Evolutionary conservation across 2,888 invertebrate genomes (phyloP).

Genomic region (Lasius platythorax): DNA sequence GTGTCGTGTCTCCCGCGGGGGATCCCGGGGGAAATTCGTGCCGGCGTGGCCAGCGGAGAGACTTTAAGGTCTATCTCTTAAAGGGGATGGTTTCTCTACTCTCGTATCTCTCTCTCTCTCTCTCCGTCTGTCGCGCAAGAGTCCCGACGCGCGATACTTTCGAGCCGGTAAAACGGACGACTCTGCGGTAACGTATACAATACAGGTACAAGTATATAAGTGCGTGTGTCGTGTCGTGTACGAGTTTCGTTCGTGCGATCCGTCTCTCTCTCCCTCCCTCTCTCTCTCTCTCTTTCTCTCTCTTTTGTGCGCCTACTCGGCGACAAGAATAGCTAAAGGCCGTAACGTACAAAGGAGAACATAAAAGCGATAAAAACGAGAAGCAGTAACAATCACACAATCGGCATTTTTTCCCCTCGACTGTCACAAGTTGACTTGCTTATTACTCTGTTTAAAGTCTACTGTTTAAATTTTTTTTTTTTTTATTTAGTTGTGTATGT

Average conservation of each 20-base stretch:
- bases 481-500: neutral
- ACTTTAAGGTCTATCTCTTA: slow-evolving; percentile 79
- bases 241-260: neutral
- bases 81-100: slow-evolving; percentile 74
- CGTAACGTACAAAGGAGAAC: slow-evolving; percentile 3
- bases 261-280: neutral
- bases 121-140: slow-evolving; percentile 4
- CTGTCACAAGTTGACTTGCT: too few species aligned
- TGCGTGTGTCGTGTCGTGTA: neutral
- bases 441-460: too few species aligned
- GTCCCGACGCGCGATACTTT: neutral
- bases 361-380: neutral
- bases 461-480: neutral
- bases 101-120: slow-evolving; percentile 11
- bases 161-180: slow-evolving; percentile 6
- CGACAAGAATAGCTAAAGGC: slow-evolving; percentile 27
- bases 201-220: neutral
- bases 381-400: neutral
- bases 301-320: neutral
- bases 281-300: neutral
- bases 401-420: neutral
- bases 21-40: slow-evolving; percentile 58
- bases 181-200: too few species aligned
- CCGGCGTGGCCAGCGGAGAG: slow-evolving; percentile 15
- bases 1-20: neutral